A percentile compares a stretch with the other conserved stretches of the same genome.
These are phyloP conservation scores for Brachypalpus laphriformis DNA, from an alignment of 2,888 invertebrate species.

Conservation along the genomic window DNA sequence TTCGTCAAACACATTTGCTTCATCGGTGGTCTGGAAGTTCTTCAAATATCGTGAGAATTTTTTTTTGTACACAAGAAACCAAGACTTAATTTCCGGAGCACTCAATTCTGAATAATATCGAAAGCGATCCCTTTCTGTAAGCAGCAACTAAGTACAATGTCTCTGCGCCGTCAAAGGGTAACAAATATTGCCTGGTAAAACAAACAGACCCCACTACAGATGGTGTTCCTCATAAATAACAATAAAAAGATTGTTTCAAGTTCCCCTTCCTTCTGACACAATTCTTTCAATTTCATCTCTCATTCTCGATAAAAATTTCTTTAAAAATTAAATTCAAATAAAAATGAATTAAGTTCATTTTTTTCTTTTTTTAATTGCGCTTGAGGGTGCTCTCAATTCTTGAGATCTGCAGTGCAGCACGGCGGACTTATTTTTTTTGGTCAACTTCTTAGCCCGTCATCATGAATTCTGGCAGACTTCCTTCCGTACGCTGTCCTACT, in stretches of 20 bases:
- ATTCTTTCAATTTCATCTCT: not conserved
- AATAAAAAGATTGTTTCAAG: constrained; percentile 1
- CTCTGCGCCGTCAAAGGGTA: not conserved
- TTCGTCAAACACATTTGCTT: too few relatives aligned
- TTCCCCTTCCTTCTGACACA: constrained; percentile 8
- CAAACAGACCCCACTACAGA: not conserved
- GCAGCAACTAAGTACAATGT: not conserved
- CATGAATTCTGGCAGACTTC: constrained; percentile 16
- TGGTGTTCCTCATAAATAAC: constrained; percentile 20
- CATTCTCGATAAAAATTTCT: not conserved
- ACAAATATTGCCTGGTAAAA: not conserved
- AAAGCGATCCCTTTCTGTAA: not conserved
- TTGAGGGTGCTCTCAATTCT: constrained; percentile 38
- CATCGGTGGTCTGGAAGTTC: not conserved
- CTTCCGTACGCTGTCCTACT: constrained; percentile 32
- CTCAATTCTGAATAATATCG: too few relatives aligned
- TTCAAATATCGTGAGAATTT: not conserved
- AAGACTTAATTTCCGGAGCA: not conserved
- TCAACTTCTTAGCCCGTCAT: constrained; percentile 1
- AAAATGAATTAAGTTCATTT: constrained; percentile 26
- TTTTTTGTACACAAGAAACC: too few relatives aligned
- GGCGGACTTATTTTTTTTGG: not conserved
- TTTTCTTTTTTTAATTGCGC: constrained; percentile 22
- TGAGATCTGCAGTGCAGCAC: not conserved
- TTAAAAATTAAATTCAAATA: constrained; percentile 14